Evolutionary conservation across 2,797 vertebrate genomes (phyloP), one percentile per base, ranked within the genome.

Genomic region (Mus minutoides): DNA sequence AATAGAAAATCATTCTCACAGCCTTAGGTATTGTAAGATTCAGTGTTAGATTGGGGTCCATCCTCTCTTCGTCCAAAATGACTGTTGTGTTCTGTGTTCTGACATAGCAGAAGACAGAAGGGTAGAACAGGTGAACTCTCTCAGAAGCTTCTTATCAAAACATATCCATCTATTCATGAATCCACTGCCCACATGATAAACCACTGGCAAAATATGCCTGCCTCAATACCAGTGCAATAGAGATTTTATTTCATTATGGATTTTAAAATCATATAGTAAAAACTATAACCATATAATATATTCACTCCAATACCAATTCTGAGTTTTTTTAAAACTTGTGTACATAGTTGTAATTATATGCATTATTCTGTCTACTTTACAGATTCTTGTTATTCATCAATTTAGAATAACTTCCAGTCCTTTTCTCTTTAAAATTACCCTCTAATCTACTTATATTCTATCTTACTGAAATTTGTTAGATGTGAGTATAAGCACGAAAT

Each of bases 401-500:
- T 89, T 95, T 90, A 71, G 17, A 10, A 46, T 90, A 94, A 92
- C 94, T 54, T 29, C 89, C 71, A 77, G 37, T 11, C 10, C 34
- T 92, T 80, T 40, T 76, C 34, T 94, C 46, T 56, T 92, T 49
- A 94, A 67, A 77, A 88, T 34, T 77, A 87, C 24, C 3, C 49
- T 91, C 94, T 94, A 71, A 71, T 37, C 26, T 78, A 26, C 60
- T 54, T 88, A 11, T 67, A 78, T n/a, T 79, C 71, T 91, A 24
- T 93, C 37, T 3, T 94, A 10, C 46, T 92, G 10, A 43, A 92
- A 77, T 93, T 76, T 29, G 24, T 94, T 96, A 94, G 90, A 78
- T 94, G 77, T 76, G 2, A 94, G 58, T 86, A 67, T 86, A 26
- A 64, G 24, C 58, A 64, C 60, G 22, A 69, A 43, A 82, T 52